Percentiles rank a stretch among this genome's conserved stretches.
phyloP scores from a whole-genome alignment of 2,888 invertebrate genomes.

The Lamproptera curius region DNA sequence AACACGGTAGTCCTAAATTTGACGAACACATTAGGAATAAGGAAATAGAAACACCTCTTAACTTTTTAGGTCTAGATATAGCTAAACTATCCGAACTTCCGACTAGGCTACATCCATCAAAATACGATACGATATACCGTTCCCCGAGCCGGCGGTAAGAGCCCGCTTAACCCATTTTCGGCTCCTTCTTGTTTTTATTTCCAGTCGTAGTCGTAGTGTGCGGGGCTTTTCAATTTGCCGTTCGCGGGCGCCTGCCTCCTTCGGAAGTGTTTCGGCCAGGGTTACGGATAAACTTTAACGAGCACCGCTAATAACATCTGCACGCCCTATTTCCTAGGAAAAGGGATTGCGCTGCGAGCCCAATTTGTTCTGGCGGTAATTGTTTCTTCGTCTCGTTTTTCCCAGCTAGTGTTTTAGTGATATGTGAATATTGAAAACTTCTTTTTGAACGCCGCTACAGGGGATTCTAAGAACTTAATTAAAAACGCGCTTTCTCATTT shows the following conservation, averaged over 20 bases:
- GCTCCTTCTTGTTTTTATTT: conserved; percentile 58
- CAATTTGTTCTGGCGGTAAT: conserved; percentile 7
- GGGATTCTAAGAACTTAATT: no score
- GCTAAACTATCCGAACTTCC: no score
- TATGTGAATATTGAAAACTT: no score
- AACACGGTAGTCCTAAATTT: no score
- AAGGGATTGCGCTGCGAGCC: conserved; percentile 5
- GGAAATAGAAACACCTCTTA: no score
- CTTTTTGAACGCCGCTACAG: no score
- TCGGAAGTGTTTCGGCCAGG: conserved; percentile 28
- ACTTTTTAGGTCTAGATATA: no score
- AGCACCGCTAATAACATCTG: conserved; percentile 18
- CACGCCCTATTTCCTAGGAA: conserved; percentile 8
- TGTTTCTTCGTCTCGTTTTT: conserved; percentile 4
- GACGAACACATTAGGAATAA: no score
- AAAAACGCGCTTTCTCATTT: no score
- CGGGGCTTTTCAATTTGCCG: conserved; percentile 57
- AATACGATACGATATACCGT: conserved; percentile 49
- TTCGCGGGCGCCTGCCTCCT: conserved; percentile 30
- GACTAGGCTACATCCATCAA: no score
- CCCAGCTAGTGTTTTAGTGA: no score
- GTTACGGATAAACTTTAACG: conserved; percentile 29
- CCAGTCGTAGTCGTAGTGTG: conserved; percentile 31
- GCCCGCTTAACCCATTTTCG: conserved; percentile 66
- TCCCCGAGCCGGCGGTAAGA: conserved; percentile 42